Base-by-base conservation (phyloP, 2,797 vertebrate species). In the Parauchenoglanis ngamensis region DNA sequence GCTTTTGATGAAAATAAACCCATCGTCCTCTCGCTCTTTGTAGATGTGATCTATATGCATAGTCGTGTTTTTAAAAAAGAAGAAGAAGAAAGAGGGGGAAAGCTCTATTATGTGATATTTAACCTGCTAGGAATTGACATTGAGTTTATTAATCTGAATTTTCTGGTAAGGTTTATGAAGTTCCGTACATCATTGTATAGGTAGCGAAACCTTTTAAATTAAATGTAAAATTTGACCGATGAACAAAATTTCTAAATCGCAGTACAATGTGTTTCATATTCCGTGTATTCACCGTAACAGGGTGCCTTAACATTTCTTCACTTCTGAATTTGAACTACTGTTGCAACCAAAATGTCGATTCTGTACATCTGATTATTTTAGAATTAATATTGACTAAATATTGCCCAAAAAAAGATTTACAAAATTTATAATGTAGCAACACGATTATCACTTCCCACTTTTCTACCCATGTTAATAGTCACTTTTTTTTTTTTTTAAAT, bases 1-100 rank as follows among this genome's bases (percentile, higher is more conserved):
- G 97, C 97, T 98, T 98, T 97, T 97, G 95, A 97, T 96, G 95
- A 97, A 96, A 96, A 95, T 91, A 88, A 93, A 90, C 87, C 56
- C 87, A 35, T 49, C 90, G 89, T 90, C 88, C 83, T 94, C 93
- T 92, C 91, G 89, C 91, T 91, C 90, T 84, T 90, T 93, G 88
- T 94, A 87, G 89, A 76, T 93, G 93, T 94, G 94, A 92, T 94
- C 65, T 86, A 76, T 84, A 63, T 88, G 59, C 31, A 10, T 1
- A 46, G 40, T 61, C 56, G 35, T 40, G 35, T 21, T 49, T 7
- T 7, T 15, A 72, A n/a, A 49, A 17, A 23, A 46, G 5, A 17
- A 8, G 17, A 4, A 12, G 3, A 11, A 12, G n/a, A 4, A 57
- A 15, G 15, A n/a, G 25, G 4, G 7, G 49, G 11, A 56, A 56